These are phyloP conservation scores for Drosophila baimaii DNA, from an alignment of 1,140 invertebrate genomes.

Conservation along the genomic window DNA sequence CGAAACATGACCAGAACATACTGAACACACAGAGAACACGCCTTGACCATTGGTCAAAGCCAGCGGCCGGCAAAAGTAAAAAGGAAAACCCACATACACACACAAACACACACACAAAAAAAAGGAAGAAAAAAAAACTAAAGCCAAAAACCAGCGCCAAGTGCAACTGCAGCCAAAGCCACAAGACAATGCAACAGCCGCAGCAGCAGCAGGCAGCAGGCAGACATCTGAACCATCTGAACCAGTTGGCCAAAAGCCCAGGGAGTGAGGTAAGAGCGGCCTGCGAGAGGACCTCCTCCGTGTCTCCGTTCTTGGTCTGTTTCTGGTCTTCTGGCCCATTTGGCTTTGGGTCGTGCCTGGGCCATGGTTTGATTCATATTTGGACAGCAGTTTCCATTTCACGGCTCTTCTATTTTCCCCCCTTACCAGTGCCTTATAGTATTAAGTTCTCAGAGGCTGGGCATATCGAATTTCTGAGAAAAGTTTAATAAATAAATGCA, in stretches of 20 bases:
- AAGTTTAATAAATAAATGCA: not conserved
- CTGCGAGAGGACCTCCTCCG: slow-evolving; percentile 13
- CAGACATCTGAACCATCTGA: slow-evolving; percentile 20
- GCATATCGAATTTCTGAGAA: not conserved
- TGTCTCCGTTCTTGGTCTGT: slow-evolving; percentile 29
- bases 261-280: not conserved
- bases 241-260: slow-evolving; percentile 51
- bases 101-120: not conserved
- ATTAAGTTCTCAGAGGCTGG: not conserved
- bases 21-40: slow-evolving; percentile 41
- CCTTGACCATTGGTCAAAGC: slow-evolving; percentile 57
- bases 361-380: slow-evolving; percentile 50
- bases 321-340: slow-evolving; percentile 52
- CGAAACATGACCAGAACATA: slow-evolving; percentile 54
- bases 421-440: not conserved
- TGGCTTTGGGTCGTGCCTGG: slow-evolving; percentile 51
- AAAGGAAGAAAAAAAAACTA: slow-evolving; percentile 10
- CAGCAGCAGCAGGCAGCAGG: slow-evolving; percentile 21
- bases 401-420: slow-evolving; percentile 16
- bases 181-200: slow-evolving; percentile 72
- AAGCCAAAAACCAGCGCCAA: slow-evolving; percentile 64
- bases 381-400: slow-evolving; percentile 53
- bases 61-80: slow-evolving; percentile 57
- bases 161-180: slow-evolving; percentile 62
- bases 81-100: slow-evolving; percentile 38